phyloP scores from a whole-genome alignment of 1,140 invertebrate species.

The Lerema accius region DNA sequence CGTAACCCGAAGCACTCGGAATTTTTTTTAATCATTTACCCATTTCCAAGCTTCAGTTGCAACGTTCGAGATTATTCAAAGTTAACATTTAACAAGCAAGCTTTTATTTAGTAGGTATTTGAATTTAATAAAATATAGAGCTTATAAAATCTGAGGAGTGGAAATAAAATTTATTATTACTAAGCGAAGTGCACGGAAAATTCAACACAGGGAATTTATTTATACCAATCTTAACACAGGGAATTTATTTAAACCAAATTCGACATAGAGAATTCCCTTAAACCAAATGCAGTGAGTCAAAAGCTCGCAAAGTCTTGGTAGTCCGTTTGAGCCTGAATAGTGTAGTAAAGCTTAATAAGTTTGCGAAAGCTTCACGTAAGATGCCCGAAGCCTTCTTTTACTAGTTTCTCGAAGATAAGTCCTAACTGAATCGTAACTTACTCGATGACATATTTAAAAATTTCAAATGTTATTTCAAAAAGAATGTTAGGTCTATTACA shows the following conservation, averaged over 20 bases:
- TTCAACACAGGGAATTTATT: not conserved
- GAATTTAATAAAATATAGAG: too few species aligned
- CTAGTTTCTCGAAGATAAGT: slow-evolving; percentile 1
- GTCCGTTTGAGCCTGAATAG: slow-evolving; percentile 16
- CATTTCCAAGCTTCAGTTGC: too few species aligned
- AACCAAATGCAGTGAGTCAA: not conserved
- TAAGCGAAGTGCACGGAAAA: too few species aligned
- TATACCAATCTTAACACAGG: not conserved
- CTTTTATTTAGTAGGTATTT: not conserved
- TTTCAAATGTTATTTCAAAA: not conserved
- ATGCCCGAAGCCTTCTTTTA: slow-evolving; percentile 14
- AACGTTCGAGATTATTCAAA: too few species aligned
- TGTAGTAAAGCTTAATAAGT: slow-evolving; percentile 16
- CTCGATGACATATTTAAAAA: not conserved
- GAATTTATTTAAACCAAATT: not conserved
- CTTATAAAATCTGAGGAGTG: too few species aligned
- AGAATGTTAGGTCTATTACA: not conserved
- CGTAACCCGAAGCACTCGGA: too few species aligned
- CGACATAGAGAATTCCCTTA: not conserved
- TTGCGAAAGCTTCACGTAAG: slow-evolving; percentile 5
- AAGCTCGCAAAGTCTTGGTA: not conserved
- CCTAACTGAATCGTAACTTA: not conserved
- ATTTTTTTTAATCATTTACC: too few species aligned
- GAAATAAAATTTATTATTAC: too few species aligned
- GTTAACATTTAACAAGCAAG: not conserved